Percentiles rank a stretch among this genome's conserved stretches.
Conservation (phyloP, 1,140 invertebrate genomes). For the Choristoneura fumiferana region DNA sequence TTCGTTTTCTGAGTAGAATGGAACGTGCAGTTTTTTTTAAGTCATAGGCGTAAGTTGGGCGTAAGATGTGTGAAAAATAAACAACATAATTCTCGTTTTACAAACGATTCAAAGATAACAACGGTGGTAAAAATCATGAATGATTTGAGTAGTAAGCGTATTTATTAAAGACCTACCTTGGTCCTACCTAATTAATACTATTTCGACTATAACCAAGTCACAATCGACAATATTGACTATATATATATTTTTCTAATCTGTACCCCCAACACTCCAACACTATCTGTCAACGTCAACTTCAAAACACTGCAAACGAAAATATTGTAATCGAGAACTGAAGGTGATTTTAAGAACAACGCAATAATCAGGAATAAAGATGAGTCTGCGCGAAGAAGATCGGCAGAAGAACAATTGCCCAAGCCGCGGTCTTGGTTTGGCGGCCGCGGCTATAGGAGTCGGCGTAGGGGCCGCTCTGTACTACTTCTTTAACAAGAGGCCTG, state of each 20-base stretch:
- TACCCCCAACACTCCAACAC: background rate
- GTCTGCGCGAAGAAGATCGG: constrained; percentile 57
- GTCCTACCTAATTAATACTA: background rate
- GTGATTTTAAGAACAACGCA: constrained; percentile 8
- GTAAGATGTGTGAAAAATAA: no score
- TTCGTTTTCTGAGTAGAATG: no score
- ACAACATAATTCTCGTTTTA: no score
- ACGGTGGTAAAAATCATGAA: no score
- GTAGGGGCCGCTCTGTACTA: constrained; percentile 71
- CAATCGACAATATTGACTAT: background rate
- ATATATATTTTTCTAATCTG: background rate
- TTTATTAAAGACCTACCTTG: no score
- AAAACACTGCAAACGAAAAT: constrained; percentile 7
- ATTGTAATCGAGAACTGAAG: background rate
- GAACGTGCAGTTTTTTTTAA: no score
- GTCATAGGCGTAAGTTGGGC: no score
- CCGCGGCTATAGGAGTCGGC: constrained; percentile 60
- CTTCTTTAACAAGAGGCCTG: constrained; percentile 56
- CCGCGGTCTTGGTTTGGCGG: constrained; percentile 57
- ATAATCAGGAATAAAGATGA: constrained; percentile 45
- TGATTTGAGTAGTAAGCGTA: no score
- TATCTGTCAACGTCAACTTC: constrained; percentile 7
- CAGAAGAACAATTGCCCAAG: constrained; percentile 49
- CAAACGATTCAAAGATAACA: no score
- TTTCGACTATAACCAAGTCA: background rate